Evolutionary conservation across 2,797 vertebrate genomes (phyloP).

Genomic region (Leptoclinus maculatus): DNA sequence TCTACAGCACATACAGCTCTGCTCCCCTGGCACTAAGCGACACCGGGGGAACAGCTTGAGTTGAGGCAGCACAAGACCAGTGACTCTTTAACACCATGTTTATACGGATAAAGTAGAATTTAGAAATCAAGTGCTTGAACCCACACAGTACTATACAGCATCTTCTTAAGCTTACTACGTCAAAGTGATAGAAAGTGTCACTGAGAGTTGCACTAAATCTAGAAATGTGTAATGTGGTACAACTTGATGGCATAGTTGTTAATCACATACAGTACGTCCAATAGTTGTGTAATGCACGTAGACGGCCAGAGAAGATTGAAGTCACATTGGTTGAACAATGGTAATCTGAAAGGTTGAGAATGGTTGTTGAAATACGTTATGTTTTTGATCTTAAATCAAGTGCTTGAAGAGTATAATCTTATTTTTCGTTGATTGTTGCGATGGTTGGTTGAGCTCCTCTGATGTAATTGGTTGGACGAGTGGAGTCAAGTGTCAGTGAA

Average conservation of each 20-base stretch:
- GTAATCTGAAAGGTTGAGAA: neutral
- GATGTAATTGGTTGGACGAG: slow-evolving; percentile 19
- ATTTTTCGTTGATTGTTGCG: slow-evolving; percentile 2
- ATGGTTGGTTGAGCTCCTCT: neutral
- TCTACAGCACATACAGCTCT: slow-evolving; percentile 80
- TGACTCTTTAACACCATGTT: slow-evolving; percentile 79
- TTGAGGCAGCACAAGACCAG: slow-evolving; percentile 53
- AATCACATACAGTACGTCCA: neutral
- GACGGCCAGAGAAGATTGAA: neutral
- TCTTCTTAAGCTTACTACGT: slow-evolving; percentile 51
- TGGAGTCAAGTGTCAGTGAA: slow-evolving; percentile 11
- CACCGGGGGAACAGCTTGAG: slow-evolving; percentile 66
- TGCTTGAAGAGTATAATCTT: neutral
- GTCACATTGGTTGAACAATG: neutral
- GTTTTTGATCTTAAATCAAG: neutral
- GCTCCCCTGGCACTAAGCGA: slow-evolving; percentile 72
- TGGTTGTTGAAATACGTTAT: neutral
- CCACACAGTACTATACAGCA: slow-evolving; percentile 46
- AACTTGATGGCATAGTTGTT: neutral
- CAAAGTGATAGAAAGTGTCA: slow-evolving; percentile 41
- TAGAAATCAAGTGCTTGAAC: slow-evolving; percentile 59
- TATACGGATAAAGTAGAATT: slow-evolving; percentile 76
- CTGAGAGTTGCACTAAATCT: neutral
- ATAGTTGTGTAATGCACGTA: neutral
- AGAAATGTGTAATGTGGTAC: neutral